phyloP scores from a whole-genome alignment of 2,888 invertebrate species.

The Campopleginae sp. region DNA sequence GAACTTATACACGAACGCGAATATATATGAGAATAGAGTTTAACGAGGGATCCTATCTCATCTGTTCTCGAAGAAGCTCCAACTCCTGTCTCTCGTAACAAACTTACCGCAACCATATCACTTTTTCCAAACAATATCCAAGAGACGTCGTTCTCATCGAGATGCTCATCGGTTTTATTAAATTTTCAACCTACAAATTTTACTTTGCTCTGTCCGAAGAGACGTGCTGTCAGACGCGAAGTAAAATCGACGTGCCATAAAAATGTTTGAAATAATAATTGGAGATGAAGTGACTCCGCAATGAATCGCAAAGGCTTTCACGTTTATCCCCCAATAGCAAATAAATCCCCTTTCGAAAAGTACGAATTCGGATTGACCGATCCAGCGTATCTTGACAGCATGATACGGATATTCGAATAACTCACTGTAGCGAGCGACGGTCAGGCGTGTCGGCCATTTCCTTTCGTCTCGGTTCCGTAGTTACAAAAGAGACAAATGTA shows the following conservation, averaged over 20 bases:
- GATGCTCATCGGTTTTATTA: neutral
- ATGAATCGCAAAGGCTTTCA: neutral
- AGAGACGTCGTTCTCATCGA: neutral
- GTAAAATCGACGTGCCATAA: neutral
- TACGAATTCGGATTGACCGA: conserved; percentile 26
- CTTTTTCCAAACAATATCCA: conserved; percentile 10
- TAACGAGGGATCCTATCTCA: conserved; percentile 61
- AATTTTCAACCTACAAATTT: neutral
- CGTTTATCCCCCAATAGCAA: neutral
- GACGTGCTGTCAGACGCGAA: neutral
- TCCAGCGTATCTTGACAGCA: conserved; percentile 34
- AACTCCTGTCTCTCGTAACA: neutral
- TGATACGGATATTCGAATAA: conserved; percentile 30
- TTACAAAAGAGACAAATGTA: conserved; percentile 51
- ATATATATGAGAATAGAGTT: conserved; percentile 55
- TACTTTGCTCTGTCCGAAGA: neutral
- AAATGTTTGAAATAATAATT: neutral
- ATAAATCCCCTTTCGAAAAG: neutral
- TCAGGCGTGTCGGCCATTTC: conserved; percentile 35
- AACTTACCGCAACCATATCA: neutral
- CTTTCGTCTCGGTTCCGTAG: conserved; percentile 27
- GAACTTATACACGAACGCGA: conserved; percentile 45
- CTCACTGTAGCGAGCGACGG: conserved; percentile 39
- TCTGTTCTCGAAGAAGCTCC: conserved; percentile 47
- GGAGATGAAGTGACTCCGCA: neutral